Evolutionary conservation across 2,797 vertebrate genomes (phyloP).

Genomic region (Selene dorsalis): DNA sequence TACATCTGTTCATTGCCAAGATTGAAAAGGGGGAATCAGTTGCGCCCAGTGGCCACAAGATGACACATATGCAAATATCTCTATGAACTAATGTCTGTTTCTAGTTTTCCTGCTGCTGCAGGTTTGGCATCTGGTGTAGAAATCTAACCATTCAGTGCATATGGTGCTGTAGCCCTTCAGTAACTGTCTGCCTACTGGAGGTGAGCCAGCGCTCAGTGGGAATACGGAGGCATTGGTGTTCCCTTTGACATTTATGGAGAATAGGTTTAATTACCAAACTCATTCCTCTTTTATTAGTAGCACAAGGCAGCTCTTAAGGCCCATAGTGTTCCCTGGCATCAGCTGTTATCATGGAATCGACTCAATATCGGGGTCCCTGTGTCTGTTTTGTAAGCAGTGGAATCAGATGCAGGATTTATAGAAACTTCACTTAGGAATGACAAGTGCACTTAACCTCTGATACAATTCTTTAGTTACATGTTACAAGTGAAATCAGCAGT

Average conservation of each 20-base stretch:
- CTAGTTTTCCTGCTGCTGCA: constrained; percentile 17
- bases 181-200: constrained; percentile 22
- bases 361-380: constrained; percentile 8
- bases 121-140: constrained; percentile 30
- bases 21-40: constrained; percentile 28
- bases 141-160: constrained; percentile 16
- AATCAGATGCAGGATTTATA: neutral
- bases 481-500: neutral
- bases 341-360: constrained; percentile 34
- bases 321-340: constrained; percentile 30
- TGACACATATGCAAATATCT: constrained; percentile 55
- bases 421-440: constrained; percentile 10
- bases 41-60: constrained; percentile 31
- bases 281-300: constrained; percentile 57
- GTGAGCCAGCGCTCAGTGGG: constrained; percentile 25
- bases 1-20: constrained; percentile 29
- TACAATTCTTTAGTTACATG: neutral
- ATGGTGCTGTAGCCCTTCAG: constrained; percentile 32
- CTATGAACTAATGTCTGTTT: constrained; percentile 45
- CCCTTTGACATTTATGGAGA: constrained; percentile 66
- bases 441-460: constrained; percentile 4
- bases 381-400: constrained; percentile 21
- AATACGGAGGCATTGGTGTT: constrained; percentile 36
- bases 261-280: constrained; percentile 62
- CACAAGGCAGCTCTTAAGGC: constrained; percentile 23